Evolutionary conservation across 2,888 invertebrate species (phyloP).

Genomic region (Leuctra nigra): DNA sequence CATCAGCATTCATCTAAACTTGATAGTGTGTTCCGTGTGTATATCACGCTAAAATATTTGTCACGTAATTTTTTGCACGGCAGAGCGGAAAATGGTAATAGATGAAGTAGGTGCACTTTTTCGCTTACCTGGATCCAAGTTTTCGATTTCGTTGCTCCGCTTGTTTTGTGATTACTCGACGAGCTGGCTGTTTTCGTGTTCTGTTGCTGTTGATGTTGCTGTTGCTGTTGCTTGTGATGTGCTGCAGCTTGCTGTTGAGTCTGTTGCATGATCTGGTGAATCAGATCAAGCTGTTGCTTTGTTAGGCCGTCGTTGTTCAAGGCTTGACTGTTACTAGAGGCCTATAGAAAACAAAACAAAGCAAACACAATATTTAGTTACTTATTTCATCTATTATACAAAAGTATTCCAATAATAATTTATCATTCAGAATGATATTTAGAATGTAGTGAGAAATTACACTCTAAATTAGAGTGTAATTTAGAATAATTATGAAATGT

Average conservation of each 20-base stretch:
- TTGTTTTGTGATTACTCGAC: conserved; percentile 35
- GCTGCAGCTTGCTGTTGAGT: conserved; percentile 55
- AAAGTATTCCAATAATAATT: no score
- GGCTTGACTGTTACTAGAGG: conserved; percentile 34
- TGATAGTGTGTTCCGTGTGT: no score
- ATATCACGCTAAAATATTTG: no score
- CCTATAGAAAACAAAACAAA: conserved; percentile 35
- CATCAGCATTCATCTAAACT: no score
- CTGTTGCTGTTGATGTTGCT: conserved; percentile 33
- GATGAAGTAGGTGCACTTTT: no score
- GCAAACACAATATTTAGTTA: neutral
- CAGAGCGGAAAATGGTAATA: no score
- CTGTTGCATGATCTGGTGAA: conserved; percentile 71
- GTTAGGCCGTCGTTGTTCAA: conserved; percentile 58
- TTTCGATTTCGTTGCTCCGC: conserved; percentile 30
- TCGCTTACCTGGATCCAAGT: conserved; percentile 40
- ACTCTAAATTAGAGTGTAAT: no score
- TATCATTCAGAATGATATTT: no score
- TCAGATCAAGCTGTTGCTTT: conserved; percentile 65
- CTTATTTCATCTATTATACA: no score
- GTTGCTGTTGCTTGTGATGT: conserved; percentile 40
- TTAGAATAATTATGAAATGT: no score
- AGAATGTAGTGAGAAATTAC: no score
- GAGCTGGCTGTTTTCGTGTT: conserved; percentile 18
- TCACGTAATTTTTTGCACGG: no score